phyloP scores from a whole-genome alignment of 2,888 invertebrate genomes.

The Tholera decimalis region DNA sequence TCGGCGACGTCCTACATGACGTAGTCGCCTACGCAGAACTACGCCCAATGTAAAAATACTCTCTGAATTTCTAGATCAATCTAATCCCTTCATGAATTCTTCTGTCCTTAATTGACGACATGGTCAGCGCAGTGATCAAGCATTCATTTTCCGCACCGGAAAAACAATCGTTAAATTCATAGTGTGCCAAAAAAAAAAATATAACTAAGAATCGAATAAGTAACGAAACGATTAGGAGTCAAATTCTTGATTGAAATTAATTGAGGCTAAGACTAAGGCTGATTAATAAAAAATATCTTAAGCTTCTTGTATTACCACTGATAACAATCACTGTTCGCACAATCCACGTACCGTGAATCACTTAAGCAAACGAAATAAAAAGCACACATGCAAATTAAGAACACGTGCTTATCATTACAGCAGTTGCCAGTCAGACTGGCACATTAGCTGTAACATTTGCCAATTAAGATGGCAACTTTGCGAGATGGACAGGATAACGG shows the following conservation, averaged over 20 bases:
- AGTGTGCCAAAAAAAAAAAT: too few species aligned
- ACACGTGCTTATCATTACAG: constrained; percentile 56
- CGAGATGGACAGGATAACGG: constrained; percentile 74
- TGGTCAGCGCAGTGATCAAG: too few species aligned
- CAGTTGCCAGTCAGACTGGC: constrained; percentile 55
- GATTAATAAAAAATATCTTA: constrained; percentile 3
- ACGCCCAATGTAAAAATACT: neutral
- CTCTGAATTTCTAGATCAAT: neutral
- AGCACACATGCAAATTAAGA: constrained; percentile 16
- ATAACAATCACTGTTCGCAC: constrained; percentile 27
- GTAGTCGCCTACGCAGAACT: neutral
- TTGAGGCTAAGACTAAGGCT: constrained; percentile 4
- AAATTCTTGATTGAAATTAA: neutral
- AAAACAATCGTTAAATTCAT: too few species aligned
- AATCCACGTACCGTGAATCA: constrained; percentile 43
- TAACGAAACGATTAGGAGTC: neutral
- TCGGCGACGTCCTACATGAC: neutral
- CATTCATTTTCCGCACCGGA: too few species aligned
- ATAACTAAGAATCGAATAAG: neutral
- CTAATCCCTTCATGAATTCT: too few species aligned
- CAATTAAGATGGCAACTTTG: constrained; percentile 70
- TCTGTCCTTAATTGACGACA: too few species aligned
- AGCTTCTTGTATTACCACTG: constrained; percentile 30
- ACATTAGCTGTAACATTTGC: constrained; percentile 75
- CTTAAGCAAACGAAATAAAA: constrained; percentile 39